phyloP scores from a whole-genome alignment of 2,888 invertebrate genomes.

The Stegophylla sp. region DNA sequence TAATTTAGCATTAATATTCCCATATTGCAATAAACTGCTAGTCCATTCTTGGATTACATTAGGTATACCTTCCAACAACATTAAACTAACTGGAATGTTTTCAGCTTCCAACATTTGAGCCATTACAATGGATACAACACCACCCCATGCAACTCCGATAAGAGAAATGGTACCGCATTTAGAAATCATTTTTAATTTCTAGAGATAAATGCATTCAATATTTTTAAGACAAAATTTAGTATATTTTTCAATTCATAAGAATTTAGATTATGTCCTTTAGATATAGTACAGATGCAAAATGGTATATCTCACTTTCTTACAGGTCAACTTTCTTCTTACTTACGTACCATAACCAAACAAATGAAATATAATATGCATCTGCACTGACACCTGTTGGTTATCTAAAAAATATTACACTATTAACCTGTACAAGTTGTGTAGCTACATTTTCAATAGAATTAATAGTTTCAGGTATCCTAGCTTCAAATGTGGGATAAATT shows the following conservation, averaged over 20 bases:
- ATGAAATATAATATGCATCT: no score
- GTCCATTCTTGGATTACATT: conserved; percentile 12
- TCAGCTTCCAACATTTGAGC: conserved; percentile 46
- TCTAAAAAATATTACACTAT: not conserved
- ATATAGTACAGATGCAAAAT: no score
- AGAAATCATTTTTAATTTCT: conserved; percentile 36
- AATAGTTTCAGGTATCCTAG: conserved; percentile 32
- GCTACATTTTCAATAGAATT: conserved; percentile 37
- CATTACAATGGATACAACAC: conserved; percentile 9
- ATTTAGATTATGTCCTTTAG: no score
- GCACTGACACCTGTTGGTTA: no score
- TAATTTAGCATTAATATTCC: conserved; percentile 25
- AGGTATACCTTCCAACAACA: conserved; percentile 20
- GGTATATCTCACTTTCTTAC: no score
- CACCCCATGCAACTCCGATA: conserved; percentile 36
- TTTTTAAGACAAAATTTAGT: no score
- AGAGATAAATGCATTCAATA: no score
- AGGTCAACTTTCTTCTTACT: no score
- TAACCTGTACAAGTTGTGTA: conserved; percentile 9
- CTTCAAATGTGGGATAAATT: conserved; percentile 45
- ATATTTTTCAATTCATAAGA: no score
- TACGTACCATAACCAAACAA: no score
- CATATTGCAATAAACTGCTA: not conserved
- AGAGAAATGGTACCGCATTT: conserved; percentile 14
- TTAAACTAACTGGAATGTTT: conserved; percentile 25